These are phyloP conservation scores for Eilema griseolum DNA, from an alignment of 2,888 invertebrate genomes.

Conservation along the genomic window DNA sequence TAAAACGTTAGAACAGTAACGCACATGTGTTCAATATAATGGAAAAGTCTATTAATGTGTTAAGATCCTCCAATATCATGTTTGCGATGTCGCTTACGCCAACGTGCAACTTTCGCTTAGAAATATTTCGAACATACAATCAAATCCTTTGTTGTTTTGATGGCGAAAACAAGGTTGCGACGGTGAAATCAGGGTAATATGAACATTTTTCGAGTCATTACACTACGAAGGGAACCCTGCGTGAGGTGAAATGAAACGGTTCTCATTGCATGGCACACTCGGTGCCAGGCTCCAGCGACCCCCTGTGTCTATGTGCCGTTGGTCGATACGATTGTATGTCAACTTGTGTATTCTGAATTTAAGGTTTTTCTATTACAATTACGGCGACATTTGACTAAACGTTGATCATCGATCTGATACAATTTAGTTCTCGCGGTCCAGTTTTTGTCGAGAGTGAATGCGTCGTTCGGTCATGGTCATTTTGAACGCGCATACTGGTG, in stretches of 20 bases:
- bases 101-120: neutral
- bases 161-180: constrained; percentile 3
- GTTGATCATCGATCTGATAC: constrained; percentile 57
- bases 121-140: neutral
- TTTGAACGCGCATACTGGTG: constrained; percentile 61
- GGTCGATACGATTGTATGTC: constrained; percentile 70
- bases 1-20: neutral
- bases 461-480: constrained; percentile 74
- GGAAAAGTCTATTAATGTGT: constrained; percentile 10
- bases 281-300: constrained; percentile 80
- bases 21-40: constrained; percentile 9
- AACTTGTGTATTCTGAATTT: constrained; percentile 50
- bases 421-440: constrained; percentile 63
- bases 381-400: constrained; percentile 50
- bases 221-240: constrained; percentile 66
- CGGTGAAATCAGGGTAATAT: constrained; percentile 53
- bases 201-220: constrained; percentile 68
- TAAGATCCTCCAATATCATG: constrained; percentile 1
- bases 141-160: neutral
- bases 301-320: constrained; percentile 58
- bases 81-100: neutral
- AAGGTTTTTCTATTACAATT: constrained; percentile 53
- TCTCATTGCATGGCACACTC: constrained; percentile 68
- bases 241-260: constrained; percentile 68
- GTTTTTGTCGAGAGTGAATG: constrained; percentile 75